A percentile compares a stretch with the other conserved stretches of the same genome.
Evolutionary conservation across 2,888 invertebrate species (phyloP).

Genomic region (Pseudoips prasinana): DNA sequence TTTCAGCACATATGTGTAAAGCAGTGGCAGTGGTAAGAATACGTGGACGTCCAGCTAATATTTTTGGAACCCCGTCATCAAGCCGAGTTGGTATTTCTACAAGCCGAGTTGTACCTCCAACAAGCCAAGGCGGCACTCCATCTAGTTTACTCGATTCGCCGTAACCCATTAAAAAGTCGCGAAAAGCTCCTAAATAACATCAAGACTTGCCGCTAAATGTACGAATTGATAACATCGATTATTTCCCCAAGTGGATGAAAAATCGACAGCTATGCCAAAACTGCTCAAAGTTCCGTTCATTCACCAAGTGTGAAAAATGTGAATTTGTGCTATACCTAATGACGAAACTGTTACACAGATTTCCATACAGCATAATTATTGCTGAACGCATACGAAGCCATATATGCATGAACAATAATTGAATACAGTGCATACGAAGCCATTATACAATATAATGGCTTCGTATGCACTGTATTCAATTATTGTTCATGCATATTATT

Average conservation of each 20-base stretch:
- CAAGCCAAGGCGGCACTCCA: too few relatives aligned
- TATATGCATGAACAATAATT: too few relatives aligned
- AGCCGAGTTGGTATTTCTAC: background rate
- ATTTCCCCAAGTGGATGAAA: slow-evolving; percentile 9
- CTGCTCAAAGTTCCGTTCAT: too few relatives aligned
- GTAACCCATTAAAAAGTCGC: slow-evolving; percentile 8
- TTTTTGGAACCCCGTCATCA: too few relatives aligned
- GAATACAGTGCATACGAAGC: background rate
- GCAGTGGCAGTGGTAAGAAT: slow-evolving; percentile 5
- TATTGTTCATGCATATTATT: too few relatives aligned
- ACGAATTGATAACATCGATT: slow-evolving; percentile 7
- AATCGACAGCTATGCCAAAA: too few relatives aligned
- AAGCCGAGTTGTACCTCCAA: background rate
- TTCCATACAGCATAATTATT: too few relatives aligned
- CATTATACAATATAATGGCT: background rate
- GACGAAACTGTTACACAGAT: background rate
- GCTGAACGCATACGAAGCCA: too few relatives aligned
- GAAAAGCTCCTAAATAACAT: slow-evolving; percentile 12
- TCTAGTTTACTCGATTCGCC: slow-evolving; percentile 2
- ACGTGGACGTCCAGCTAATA: slow-evolving; percentile 11
- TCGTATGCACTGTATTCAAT: background rate
- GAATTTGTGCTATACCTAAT: slow-evolving; percentile 16
- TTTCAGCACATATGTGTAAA: slow-evolving; percentile 10
- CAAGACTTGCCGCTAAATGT: slow-evolving; percentile 13
- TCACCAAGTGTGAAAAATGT: slow-evolving; percentile 12